Percentiles rank a stretch among this genome's conserved stretches.
These are phyloP conservation scores for Calameuta idolon DNA, from an alignment of 2,888 invertebrate genomes.

Conservation along the genomic window DNA sequence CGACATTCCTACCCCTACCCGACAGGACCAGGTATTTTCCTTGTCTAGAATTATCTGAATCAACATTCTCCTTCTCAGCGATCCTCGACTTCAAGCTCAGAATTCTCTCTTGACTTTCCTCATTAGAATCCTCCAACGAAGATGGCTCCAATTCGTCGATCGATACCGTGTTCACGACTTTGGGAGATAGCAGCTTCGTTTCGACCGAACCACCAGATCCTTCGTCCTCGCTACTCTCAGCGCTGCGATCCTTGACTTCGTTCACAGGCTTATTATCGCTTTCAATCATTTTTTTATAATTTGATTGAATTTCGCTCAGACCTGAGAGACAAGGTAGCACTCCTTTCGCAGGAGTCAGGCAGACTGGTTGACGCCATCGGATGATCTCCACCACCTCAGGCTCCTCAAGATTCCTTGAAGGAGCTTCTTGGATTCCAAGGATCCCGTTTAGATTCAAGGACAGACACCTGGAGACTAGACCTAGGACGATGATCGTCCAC, in stretches of 20 bases:
- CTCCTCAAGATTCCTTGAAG: conserved; percentile 8
- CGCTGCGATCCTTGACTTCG: conserved; percentile 18
- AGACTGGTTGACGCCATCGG: conserved; percentile 46
- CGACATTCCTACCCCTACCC: not conserved
- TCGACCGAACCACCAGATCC: not conserved
- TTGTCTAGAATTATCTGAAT: not conserved
- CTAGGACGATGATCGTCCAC: not conserved
- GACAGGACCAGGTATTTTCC: conserved; percentile 28
- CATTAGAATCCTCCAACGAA: not conserved
- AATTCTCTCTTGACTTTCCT: not conserved
- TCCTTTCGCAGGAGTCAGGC: conserved; percentile 30
- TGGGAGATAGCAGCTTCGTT: conserved; percentile 11
- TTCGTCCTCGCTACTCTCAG: conserved; percentile 5
- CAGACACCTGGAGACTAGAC: not conserved
- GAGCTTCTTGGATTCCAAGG: conserved; percentile 21
- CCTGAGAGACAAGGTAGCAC: conserved; percentile 26
- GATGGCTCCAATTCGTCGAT: conserved; percentile 18
- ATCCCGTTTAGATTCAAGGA: conserved; percentile 21
- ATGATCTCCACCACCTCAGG: conserved; percentile 36
- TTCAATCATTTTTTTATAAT: conserved; percentile 19
- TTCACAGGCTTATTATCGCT: not conserved
- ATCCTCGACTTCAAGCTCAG: not conserved
- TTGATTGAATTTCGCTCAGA: conserved; percentile 23
- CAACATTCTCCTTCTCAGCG: not conserved
- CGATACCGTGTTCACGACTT: conserved; percentile 3